Conservation (phyloP, 2,113 vertebrate genomes). For the Scatophagus argus region DNA sequence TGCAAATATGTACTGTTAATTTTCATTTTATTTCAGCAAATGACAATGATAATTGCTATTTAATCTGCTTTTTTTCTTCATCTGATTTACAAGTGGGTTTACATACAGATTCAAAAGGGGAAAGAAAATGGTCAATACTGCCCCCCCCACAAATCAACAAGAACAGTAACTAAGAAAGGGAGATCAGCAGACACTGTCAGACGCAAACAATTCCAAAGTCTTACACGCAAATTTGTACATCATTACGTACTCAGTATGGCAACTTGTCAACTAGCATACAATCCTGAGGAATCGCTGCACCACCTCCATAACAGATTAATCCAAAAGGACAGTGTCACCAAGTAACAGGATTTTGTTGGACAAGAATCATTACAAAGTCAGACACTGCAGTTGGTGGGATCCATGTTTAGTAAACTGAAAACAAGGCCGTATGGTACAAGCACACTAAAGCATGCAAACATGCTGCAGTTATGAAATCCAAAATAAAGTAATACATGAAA, state of each 20-base stretch:
- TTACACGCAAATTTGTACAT: conserved; percentile 37
- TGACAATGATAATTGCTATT: conserved; percentile 74
- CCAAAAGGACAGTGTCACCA: background rate
- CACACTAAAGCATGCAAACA: conserved; percentile 39
- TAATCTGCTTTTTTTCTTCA: conserved; percentile 60
- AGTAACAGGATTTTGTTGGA: background rate
- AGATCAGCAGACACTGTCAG: conserved; percentile 40
- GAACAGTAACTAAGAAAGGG: conserved; percentile 35
- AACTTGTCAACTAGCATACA: conserved; percentile 18
- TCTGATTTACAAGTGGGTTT: conserved; percentile 82
- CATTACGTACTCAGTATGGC: conserved; percentile 9
- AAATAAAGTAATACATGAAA: conserved; percentile 13
- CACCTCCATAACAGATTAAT: background rate
- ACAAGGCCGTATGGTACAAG: conserved; percentile 12
- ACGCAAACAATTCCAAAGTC: conserved; percentile 17
- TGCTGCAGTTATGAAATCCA: conserved; percentile 36
- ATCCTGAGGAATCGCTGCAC: conserved; percentile 26
- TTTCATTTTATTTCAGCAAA: conserved; percentile 82
- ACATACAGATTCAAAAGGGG: conserved; percentile 69
- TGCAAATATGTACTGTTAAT: conserved; percentile 69
- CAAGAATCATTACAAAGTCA: background rate
- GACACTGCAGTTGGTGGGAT: conserved; percentile 22
- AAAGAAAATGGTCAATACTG: conserved; percentile 41
- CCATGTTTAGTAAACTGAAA: background rate
- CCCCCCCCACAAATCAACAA: conserved; percentile 36